Base-by-base conservation (phyloP, 2,113 vertebrate species). In the Vidua chalybeata region DNA sequence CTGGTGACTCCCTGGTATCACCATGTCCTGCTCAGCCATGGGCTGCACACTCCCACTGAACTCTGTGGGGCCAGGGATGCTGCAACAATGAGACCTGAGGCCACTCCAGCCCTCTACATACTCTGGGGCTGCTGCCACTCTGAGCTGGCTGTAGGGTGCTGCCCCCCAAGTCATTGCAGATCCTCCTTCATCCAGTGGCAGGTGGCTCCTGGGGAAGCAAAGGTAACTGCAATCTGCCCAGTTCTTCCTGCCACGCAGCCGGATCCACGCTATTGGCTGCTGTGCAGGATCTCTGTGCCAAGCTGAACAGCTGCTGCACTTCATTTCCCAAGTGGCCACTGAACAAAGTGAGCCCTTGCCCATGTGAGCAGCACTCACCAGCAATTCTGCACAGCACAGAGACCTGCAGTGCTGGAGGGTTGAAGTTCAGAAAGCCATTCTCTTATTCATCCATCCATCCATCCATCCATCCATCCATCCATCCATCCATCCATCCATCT, bases 351-450 rank as follows among this genome's bases (percentile, higher is more conserved):
- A 91, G 71, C n/a, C 74, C 61, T 84, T 4, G 0, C 31, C 63
- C 16, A 4, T 10, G 12, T 4, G 14, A 79, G 15, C 84, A 67
- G 21, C 0, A 0, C n/a, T 84, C 2, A 3, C 8, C 45, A 84
- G 64, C 0, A 0, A 7, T 59, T 71, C 59, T 67, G 55, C n/a
- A 11, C 20, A n/a, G 31, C 56, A 8, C 68, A 52, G 81, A 0
- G 0, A 58, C 39, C 68, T 77, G 63, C 43, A 87, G 45, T 2
- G 1, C 58, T 69, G 31, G 28, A 68, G 15, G 4, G 43, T 19
- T 2, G 0, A 33, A 64, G 24, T 48, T 39, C 79, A 63, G 48
- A 62, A 64, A 59, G 10, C 26, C 3, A 1, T 10, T 39, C 24
- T 64, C 14, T 49, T 10, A 31, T 31, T 51, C 56, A 30, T 48